A percentile compares a stretch with the other conserved stretches of the same genome.
Conservation (phyloP, 2,888 invertebrate genomes). For the Pollenia labialis region DNA sequence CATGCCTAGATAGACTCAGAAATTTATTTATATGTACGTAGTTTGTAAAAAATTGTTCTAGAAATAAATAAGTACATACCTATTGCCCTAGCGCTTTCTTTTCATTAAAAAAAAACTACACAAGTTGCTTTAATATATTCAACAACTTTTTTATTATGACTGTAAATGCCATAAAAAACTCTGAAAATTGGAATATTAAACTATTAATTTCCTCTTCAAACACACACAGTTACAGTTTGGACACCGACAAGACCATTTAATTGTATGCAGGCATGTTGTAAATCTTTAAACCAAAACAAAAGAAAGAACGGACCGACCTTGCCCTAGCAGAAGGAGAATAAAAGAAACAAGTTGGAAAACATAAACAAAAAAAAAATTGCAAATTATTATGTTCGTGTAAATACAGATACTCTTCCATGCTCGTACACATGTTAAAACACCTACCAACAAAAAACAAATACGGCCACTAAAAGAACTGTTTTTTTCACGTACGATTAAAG, state of each 20-base stretch:
- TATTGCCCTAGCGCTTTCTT: neutral
- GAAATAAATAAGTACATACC: neutral
- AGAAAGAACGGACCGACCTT: constrained; percentile 50
- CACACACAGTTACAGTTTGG: constrained; percentile 4
- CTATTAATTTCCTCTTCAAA: constrained; percentile 63
- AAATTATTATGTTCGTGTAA: constrained; percentile 3
- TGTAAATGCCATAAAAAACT: neutral
- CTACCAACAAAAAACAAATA: constrained; percentile 32
- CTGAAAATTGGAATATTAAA: constrained; percentile 22
- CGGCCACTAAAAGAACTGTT: constrained; percentile 6
- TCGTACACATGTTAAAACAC: neutral
- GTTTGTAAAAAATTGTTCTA: too few relatives aligned
- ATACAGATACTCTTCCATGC: constrained; percentile 8
- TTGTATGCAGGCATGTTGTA: constrained; percentile 33
- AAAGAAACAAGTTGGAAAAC: neutral
- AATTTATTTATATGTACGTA: too few relatives aligned
- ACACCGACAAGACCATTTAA: neutral
- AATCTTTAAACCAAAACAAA: constrained; percentile 58
- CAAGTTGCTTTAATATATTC: neutral
- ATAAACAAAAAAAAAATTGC: constrained; percentile 17
- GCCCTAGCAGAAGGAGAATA: constrained; percentile 39
- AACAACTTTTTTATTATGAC: neutral
- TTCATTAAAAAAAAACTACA: neutral
- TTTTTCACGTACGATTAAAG: constrained; percentile 6
- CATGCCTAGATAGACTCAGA: too few relatives aligned